A percentile compares a stretch with the other conserved stretches of the same genome.
phyloP scores from a whole-genome alignment of 2,888 invertebrate genomes.

The Campoletis raptor region DNA sequence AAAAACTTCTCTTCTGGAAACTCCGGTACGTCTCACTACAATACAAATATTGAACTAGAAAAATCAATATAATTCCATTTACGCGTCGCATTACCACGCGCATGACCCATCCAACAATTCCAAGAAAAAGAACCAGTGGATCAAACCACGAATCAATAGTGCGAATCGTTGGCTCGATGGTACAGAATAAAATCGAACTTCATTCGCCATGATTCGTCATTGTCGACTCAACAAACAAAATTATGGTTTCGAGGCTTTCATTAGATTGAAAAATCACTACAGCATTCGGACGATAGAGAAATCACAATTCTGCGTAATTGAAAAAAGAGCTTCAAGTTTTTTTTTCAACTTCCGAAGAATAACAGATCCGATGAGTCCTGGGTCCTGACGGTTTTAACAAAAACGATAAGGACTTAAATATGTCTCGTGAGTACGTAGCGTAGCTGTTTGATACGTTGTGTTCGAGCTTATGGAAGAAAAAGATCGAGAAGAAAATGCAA shows the following conservation, averaged over 20 bases:
- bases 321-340: constrained; percentile 16
- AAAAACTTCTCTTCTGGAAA: background rate
- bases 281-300: background rate
- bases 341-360: constrained; percentile 13
- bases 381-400: background rate
- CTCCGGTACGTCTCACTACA: background rate
- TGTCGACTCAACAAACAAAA: too few relatives aligned
- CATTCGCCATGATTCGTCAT: background rate
- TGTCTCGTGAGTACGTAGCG: constrained; percentile 39
- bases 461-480: background rate
- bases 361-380: constrained; percentile 11
- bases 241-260: background rate
- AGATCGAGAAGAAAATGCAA: background rate
- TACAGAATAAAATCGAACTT: background rate
- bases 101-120: background rate
- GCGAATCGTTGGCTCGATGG: background rate
- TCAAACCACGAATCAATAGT: background rate
- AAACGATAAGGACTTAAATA: constrained; percentile 49
- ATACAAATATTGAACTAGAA: background rate
- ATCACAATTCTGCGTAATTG: background rate
- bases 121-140: background rate
- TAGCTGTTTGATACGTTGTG: background rate
- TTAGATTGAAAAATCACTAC: background rate
- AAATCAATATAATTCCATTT: background rate
- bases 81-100: background rate